Percentiles rank a stretch among this genome's conserved stretches.
Evolutionary conservation across 2,888 invertebrate species (phyloP).

Genomic region (Pedicia rivosa): DNA sequence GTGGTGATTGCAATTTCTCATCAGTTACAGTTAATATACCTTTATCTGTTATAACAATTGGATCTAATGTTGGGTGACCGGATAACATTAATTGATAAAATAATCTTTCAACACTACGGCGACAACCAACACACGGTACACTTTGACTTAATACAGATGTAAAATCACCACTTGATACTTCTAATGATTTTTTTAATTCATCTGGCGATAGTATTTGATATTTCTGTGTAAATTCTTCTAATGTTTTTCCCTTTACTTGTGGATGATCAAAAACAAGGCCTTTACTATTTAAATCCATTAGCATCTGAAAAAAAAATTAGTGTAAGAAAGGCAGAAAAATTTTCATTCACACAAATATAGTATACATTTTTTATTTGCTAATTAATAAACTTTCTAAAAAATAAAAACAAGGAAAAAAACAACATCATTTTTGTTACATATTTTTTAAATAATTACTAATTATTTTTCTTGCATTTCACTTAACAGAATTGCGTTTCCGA

Average conservation of each 20-base stretch:
- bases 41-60: conserved; percentile 58
- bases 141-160: conserved; percentile 74
- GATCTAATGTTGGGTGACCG: conserved; percentile 76
- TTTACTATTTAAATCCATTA: conserved; percentile 79
- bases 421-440: too few species aligned
- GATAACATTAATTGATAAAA: conserved; percentile 74
- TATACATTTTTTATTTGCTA: neutral
- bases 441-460: too few species aligned
- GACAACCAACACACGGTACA: conserved; percentile 88
- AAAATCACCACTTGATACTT: conserved; percentile 69
- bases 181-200: conserved; percentile 64
- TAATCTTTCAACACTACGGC: conserved; percentile 78
- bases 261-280: conserved; percentile 73
- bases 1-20: conserved; percentile 62
- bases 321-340: neutral
- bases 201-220: conserved; percentile 58
- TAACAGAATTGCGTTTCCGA: too few species aligned
- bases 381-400: too few species aligned
- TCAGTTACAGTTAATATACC: conserved; percentile 65
- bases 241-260: conserved; percentile 60
- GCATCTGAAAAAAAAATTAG: conserved; percentile 49
- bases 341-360: neutral
- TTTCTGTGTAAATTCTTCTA: conserved; percentile 74
- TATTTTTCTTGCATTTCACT: too few species aligned
- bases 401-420: too few species aligned